Base-by-base conservation (phyloP, 2,797 vertebrate species). In the Sitta carolinensis region DNA sequence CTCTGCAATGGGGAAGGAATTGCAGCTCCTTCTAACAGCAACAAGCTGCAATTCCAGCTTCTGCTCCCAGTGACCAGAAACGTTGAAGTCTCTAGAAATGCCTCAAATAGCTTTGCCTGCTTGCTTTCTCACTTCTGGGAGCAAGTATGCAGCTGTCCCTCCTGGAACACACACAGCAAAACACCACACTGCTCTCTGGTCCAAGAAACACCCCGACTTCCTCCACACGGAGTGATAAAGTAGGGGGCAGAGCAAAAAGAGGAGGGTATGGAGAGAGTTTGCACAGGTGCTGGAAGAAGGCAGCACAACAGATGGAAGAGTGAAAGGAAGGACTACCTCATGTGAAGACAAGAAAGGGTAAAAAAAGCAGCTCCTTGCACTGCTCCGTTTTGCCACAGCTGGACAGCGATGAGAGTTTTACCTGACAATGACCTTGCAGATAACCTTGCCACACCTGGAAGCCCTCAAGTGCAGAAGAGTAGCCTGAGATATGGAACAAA, bases 151-250 rank as follows among this genome's bases (percentile, higher is more conserved):
- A 77, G 29, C 50, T 72, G 17, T 16, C 11, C 2, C 15, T 64
- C 52, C 64, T 8, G 22, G 9, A 57, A 68, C 8, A 23, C 0
- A 0, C 16, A 40, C 10, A 85, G 12, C 7, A 34, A 78, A 68
- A 54, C 38, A 68, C 27, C 38, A 27, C 3, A 6, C 23, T 67
- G 36, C 40, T 57, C 29, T 27, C 57, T 68, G 27, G 19, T 17
- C 19, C 43, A 36, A 68, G 61, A 74, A 80, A 64, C n/a, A 51
- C 8, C 22, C 10, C 0, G 0, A n/a, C n/a, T 40, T 59, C 48
- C 18, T 26, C 22, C 68, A 64, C 14, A 1, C 0, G 43, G 42
- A 51, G 30, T 9, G 17, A 58, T 48, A 76, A 52, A 43, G 43
- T 61, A 13, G 18, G 50, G 16, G 13, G 16, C 27, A 57, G 32